Percentiles rank a stretch among this genome's conserved stretches.
These are phyloP conservation scores for Cosmorhoe ocellata DNA, from an alignment of 2,888 invertebrate species.

Conservation along the genomic window DNA sequence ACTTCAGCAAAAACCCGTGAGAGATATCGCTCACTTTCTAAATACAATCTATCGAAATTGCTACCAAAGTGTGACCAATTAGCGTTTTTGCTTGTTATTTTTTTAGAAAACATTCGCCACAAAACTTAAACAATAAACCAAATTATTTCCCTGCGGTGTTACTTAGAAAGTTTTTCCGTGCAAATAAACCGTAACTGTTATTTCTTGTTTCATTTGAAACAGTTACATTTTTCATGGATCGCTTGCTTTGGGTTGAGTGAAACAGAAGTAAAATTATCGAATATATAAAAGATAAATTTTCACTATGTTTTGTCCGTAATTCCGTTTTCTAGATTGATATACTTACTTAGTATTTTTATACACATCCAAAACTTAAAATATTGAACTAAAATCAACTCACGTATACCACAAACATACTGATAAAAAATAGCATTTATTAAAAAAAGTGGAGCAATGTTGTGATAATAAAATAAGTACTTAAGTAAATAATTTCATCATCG, in stretches of 20 bases:
- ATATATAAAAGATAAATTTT: conserved; percentile 4
- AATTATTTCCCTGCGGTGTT: conserved; percentile 50
- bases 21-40: conserved; percentile 51
- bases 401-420: no score
- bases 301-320: no score
- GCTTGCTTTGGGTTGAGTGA: conserved; percentile 22
- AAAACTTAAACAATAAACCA: conserved; percentile 46
- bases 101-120: conserved; percentile 37
- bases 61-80: conserved; percentile 28
- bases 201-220: conserved; percentile 51
- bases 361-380: no score
- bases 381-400: no score
- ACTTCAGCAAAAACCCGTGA: conserved; percentile 14
- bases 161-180: conserved; percentile 49
- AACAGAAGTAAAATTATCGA: conserved; percentile 18
- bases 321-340: no score
- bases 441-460: no score
- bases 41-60: conserved; percentile 41
- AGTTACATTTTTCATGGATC: conserved; percentile 42
- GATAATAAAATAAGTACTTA: no score
- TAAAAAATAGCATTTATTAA: no score
- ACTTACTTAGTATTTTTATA: no score
- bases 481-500: no score
- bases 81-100: conserved; percentile 33
- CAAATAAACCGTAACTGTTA: conserved; percentile 42